Conservation (phyloP, 2,888 invertebrate genomes). For the Callyntrura guangdongensis region DNA sequence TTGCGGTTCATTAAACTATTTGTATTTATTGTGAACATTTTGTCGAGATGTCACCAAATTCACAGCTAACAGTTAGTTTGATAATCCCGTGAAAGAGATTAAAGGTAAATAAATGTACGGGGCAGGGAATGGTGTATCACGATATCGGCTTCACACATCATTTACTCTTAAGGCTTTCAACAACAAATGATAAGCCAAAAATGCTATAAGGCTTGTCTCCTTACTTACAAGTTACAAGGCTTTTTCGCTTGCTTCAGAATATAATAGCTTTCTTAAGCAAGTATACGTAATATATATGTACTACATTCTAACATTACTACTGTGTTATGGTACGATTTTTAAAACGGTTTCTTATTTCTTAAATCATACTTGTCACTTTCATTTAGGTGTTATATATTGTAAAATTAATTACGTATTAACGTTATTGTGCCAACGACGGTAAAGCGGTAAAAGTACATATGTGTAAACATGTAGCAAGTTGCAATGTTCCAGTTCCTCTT, state of each 20-base stretch:
- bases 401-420: too few species aligned
- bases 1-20: not conserved
- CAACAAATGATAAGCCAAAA: not conserved
- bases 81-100: not conserved
- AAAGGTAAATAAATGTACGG: not conserved
- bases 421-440: too few species aligned
- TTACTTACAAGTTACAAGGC: not conserved
- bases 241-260: not conserved
- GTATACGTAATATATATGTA: too few species aligned
- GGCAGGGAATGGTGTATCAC: slow-evolving; percentile 70
- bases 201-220: not conserved
- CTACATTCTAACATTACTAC: too few species aligned
- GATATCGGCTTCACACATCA: slow-evolving; percentile 58
- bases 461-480: too few species aligned
- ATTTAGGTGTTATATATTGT: too few species aligned
- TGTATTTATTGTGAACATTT: not conserved
- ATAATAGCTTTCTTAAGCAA: too few species aligned
- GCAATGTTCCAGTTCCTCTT: too few species aligned
- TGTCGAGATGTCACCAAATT: not conserved
- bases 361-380: too few species aligned
- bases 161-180: slow-evolving; percentile 33
- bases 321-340: too few species aligned
- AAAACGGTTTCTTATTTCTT: too few species aligned
- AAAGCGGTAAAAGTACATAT: too few species aligned
- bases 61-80: not conserved